Base-by-base conservation (phyloP, 2,113 vertebrate genomes). In the Bubo blakistoni region DNA sequence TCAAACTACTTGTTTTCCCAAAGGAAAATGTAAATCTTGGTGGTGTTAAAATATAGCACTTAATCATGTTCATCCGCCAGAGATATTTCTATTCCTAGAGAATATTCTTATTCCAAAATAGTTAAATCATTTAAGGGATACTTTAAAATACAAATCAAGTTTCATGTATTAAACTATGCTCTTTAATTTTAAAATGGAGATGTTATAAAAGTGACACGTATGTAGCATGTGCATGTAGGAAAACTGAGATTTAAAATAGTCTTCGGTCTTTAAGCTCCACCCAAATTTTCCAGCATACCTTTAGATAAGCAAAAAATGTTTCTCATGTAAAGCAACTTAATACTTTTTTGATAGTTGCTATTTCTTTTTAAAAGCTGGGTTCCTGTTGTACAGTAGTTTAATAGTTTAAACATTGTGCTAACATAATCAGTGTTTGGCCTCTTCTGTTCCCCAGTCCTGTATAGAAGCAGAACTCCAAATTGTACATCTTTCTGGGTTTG, bases 401-500 rank as follows among this genome's bases (percentile, higher is more conserved):
- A 97, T 97, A 96, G 97, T 98, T 98, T 97, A 97, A 98, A 98
- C 97, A 97, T 97, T 98, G 96, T 95, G 92, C 98, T 98, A 97
- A 96, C 97, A 92, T 94, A 98, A 98, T 98, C 98, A 97, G 96
- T 97, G 97, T 98, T 98, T 98, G 97, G 97, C 97, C 97, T 97
- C 93, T 96, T 96, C 98, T 96, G 78, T 97, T 97, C 91, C 94
- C 92, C 97, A 97, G 69, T 97, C 96, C 97, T 97, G 96, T 94
- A 96, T 81, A 96, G 97, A 98, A 98, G 98, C 98, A 98, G 97
- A 98, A 98, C 97, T 98, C 98, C 94, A 98, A 98, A 98, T 97
- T 98, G 98, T 98, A 98, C 98, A 98, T 98, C 98, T 98, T 98
- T 98, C 98, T 98, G 98, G 98, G 98, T 99, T 99, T 98, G 98